Percentiles rank a stretch among this genome's conserved stretches.
These are phyloP conservation scores for Dreissena rostriformis DNA, from an alignment of 1,140 invertebrate genomes.

Conservation along the genomic window DNA sequence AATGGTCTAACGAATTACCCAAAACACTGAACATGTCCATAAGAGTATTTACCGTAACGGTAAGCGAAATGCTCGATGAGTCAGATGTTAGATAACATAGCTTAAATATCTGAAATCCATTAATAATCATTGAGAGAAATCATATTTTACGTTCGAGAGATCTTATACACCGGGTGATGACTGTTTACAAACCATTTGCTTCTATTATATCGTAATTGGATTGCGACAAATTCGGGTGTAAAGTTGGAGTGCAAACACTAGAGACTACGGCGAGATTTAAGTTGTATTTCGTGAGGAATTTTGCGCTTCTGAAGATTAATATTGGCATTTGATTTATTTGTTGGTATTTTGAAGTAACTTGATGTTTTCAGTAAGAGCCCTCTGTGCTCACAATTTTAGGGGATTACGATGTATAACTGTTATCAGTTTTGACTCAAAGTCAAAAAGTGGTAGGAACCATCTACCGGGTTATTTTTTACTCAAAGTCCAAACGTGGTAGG, in stretches of 20 bases:
- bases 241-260: slow-evolving; percentile 2
- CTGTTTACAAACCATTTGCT: not conserved
- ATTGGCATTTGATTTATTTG: not conserved
- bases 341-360: too few species aligned
- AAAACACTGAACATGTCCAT: too few species aligned
- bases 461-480: too few species aligned
- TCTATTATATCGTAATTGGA: not conserved
- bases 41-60: not conserved
- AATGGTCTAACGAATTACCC: too few species aligned
- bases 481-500: too few species aligned
- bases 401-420: too few species aligned
- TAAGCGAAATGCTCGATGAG: not conserved
- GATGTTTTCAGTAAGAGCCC: too few species aligned
- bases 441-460: too few species aligned
- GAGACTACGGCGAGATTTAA: not conserved
- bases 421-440: too few species aligned
- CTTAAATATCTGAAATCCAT: not conserved
- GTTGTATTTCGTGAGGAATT: not conserved
- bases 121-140: slow-evolving; percentile 1
- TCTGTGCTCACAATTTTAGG: too few species aligned
- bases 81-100: not conserved
- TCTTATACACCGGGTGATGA: not conserved
- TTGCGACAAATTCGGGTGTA: not conserved
- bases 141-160: not conserved
- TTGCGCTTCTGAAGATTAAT: not conserved